Percentiles rank a stretch among this genome's conserved stretches.
Evolutionary conservation across 2,113 vertebrate species (phyloP).

Genomic region (Donacobius atricapilla): DNA sequence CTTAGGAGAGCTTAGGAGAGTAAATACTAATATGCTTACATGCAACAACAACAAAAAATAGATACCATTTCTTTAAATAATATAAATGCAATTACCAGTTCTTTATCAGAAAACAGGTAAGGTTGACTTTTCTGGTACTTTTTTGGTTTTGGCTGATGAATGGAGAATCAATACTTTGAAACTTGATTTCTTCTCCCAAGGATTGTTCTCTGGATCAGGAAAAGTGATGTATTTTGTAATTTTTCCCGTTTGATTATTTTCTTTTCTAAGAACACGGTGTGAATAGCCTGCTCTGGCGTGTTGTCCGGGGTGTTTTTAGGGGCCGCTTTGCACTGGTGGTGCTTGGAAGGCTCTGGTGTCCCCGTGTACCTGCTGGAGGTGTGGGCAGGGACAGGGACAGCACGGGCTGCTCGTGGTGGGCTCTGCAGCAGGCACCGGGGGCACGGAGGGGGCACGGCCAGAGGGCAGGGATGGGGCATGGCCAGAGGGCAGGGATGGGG

Average conservation of each 20-base stretch:
- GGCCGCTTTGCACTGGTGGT: not conserved
- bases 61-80: constrained; percentile 57
- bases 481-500: not conserved
- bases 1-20: constrained; percentile 55
- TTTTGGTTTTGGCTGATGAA: not conserved
- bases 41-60: constrained; percentile 37
- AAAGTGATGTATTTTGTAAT: not conserved
- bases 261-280: not conserved
- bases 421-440: not conserved
- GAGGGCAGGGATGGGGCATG: no score
- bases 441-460: not conserved
- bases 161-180: not conserved
- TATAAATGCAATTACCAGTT: constrained; percentile 61
- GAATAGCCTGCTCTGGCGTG: not conserved
- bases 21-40: constrained; percentile 54
- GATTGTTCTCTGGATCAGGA: not conserved
- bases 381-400: not conserved
- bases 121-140: constrained; percentile 40
- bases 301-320: not conserved
- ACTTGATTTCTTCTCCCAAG: constrained; percentile 29
- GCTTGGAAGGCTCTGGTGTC: not conserved
- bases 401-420: rapidly evolving
- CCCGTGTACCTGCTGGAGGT: rapidly evolving
- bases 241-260: not conserved
- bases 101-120: constrained; percentile 27